These are phyloP conservation scores for Paralichthys olivaceus DNA, from an alignment of 2,113 vertebrate species.

Conservation along the genomic window DNA sequence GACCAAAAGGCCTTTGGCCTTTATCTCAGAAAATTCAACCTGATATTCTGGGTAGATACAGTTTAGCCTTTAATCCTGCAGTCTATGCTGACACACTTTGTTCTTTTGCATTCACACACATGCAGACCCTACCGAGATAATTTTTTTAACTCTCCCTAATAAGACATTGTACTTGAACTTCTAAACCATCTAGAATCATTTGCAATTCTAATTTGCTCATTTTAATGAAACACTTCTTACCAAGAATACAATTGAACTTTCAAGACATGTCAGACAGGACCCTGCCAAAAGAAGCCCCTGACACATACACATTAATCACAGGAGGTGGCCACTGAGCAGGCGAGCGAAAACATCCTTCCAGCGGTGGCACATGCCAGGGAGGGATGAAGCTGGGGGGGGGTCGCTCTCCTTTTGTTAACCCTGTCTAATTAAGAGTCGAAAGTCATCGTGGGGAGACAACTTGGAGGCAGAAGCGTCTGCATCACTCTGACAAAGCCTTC, in stretches of 20 bases:
- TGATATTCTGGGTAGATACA: constrained; percentile 27
- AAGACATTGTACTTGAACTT: constrained; percentile 75
- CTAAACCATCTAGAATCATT: constrained; percentile 81
- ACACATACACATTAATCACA: constrained; percentile 82
- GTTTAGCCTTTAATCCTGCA: constrained; percentile 33
- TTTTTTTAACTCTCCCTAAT: constrained; percentile 58
- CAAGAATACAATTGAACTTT: constrained; percentile 88
- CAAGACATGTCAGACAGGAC: constrained; percentile 83
- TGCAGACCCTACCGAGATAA: constrained; percentile 12
- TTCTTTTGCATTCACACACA: constrained; percentile 20
- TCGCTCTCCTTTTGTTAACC: constrained; percentile 74
- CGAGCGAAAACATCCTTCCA: constrained; percentile 66
- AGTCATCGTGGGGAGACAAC: constrained; percentile 63
- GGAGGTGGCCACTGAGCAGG: constrained; percentile 56
- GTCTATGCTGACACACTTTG: constrained; percentile 10
- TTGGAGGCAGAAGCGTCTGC: constrained; percentile 47
- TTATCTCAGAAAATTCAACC: constrained; percentile 25
- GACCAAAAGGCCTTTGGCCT: constrained; percentile 42
- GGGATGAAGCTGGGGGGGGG: constrained; percentile 46
- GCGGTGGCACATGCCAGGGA: constrained; percentile 46
- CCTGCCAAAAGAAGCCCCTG: constrained; percentile 81
- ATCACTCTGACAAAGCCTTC: constrained; percentile 54
- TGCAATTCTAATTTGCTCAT: constrained; percentile 88
- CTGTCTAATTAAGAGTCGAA: constrained; percentile 80
- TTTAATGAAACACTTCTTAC: constrained; percentile 86